Conservation (phyloP, 2,113 vertebrate species). For the Aegotheles bennettii region DNA sequence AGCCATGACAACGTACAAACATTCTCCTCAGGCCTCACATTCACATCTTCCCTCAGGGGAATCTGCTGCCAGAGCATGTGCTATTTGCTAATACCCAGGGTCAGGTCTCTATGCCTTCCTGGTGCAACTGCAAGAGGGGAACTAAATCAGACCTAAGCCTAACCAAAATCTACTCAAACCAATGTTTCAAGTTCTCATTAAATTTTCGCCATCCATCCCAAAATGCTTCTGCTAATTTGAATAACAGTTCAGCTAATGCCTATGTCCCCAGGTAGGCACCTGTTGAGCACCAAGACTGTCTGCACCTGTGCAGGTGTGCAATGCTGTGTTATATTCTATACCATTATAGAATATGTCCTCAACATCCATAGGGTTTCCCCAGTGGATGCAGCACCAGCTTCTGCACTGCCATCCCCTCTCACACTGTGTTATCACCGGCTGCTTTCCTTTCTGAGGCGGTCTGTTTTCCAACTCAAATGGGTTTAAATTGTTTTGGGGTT, state of each 20-base stretch:
- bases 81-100: neutral
- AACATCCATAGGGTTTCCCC: neutral
- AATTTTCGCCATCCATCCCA: neutral
- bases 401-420: too few relatives aligned
- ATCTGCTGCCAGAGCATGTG: neutral
- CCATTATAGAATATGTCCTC: neutral
- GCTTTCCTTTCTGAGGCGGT: neutral
- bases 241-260: neutral
- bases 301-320: neutral
- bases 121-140: neutral
- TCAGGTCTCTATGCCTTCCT: neutral
- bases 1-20: neutral
- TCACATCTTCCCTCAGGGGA: neutral
- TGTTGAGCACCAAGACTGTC: neutral
- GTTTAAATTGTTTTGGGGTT: neutral
- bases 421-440: neutral
- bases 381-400: neutral
- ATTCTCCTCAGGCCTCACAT: accelerated
- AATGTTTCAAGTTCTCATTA: neutral
- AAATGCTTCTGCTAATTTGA: neutral
- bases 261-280: neutral
- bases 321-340: too few relatives aligned
- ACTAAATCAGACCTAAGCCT: neutral
- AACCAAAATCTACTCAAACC: neutral
- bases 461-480: neutral